Evolutionary conservation across 2,888 invertebrate genomes (phyloP), one percentile per base, ranked within the genome.

Genomic region (Steinernema hermaphroditum): DNA sequence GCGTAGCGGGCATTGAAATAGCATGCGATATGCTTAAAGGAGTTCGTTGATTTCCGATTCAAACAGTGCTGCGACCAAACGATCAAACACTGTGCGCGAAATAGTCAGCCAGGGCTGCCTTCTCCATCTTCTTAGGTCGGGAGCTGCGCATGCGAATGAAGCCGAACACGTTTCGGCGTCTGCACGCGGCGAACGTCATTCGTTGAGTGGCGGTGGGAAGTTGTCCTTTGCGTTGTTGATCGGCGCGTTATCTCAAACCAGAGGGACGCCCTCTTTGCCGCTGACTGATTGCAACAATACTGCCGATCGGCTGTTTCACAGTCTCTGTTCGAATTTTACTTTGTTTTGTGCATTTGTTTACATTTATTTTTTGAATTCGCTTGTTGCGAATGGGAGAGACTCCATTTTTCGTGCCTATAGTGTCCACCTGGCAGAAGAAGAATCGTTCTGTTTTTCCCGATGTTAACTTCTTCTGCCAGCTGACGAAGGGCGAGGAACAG

Each of bases 201-300:
- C 62, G 32, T 29, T 29, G 62, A 62, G 29, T 62, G 62, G 32
- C 62, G 62, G 32, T 16, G 62, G 16, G 62, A 32, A 29, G 62
- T 62, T 62, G 32, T 62, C 62, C 62, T 62, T 62, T 32, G 54
- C 62, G 62, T 62, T 62, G 62, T 62, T 62, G 62, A 62, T 62
- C 34, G 62, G 62, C 62, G 62, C 62, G 62, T 62, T 62, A 62
- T 62, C 62, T 62, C 62, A 62, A 32, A 62, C 62, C 62, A n/a
- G 19, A 32, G 32, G 62, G 62, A 62, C 62, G 62, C 32, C 62
- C 62, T 62, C 62, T 9, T 8, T 34, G 62, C 62, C 62, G 62
- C 62, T 19, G 62, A 32, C 62, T 62, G 62, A 62, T 32, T 62
- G 62, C 32, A 32, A 62, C 62, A 62, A 29, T 62, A 32, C 32